Evolutionary conservation across 1,140 invertebrate genomes (phyloP), one percentile per base, ranked within the genome.

Genomic region (Zaprionus ghesquierei): DNA sequence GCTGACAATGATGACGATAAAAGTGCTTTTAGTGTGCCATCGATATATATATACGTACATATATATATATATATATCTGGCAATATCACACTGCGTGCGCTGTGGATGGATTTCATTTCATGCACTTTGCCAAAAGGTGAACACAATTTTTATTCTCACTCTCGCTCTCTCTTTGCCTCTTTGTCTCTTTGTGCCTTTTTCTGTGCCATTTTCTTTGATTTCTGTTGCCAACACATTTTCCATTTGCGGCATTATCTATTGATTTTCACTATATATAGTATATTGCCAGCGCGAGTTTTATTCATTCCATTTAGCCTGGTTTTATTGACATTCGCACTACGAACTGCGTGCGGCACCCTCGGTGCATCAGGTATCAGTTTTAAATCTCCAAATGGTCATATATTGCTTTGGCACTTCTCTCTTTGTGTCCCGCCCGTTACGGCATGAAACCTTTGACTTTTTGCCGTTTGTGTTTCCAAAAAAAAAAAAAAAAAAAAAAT

Each of bases 1-100:
- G 82, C 78, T 82, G 82, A 86, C 82, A 86, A 86, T 86, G 82
- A 86, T 86, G 82, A 73, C 82, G 62, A 86, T 86, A 86, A 86
- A 87, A 86, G 68, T 86, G 82, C 82, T 87, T 81, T 69, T 51
- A 73, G 70, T 66, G 51, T 63, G 12, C 58, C 18, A 66, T n/a
- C 38, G 44, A 20, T 23, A 27, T 51, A 23, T 15, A 8, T 31
- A 38, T 53, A 15, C 12, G 33, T 50, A 61, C 23, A 62, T 33
- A 62, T 53, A 51, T 53, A 62, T 35, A 12, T 35, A 38, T 25
- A 1, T 38, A 0, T 38, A 10, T 63, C 8, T 53, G 33, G 12
- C 1, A 51, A 53, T 41, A 55, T 58, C 27, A 44, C 25, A 22
- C 33, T 38, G 29, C 27, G 27, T 56, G 53, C 20, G 61, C 10